Evolutionary conservation across 2,113 vertebrate genomes (phyloP).

Genomic region (Xiphophorus maculatus): DNA sequence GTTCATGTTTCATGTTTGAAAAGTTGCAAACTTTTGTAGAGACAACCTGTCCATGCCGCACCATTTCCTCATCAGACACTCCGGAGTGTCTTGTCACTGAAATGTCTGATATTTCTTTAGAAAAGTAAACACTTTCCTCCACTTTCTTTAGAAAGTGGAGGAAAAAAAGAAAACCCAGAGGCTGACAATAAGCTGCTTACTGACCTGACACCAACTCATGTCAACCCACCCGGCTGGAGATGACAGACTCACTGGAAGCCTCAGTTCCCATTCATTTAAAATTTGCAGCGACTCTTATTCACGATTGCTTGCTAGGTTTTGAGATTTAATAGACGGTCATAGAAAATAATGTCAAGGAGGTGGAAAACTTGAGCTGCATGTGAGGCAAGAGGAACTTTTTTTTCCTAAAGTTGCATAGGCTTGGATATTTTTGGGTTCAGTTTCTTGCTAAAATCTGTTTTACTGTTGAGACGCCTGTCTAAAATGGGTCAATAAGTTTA

Average conservation of each 20-base stretch:
- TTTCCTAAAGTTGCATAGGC: not conserved
- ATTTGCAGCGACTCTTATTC: not conserved
- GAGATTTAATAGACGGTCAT: not conserved
- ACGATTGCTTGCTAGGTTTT: not conserved
- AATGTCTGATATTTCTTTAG: not conserved
- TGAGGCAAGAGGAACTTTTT: not conserved
- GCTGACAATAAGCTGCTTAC: not conserved
- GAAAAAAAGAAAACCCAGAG: not conserved
- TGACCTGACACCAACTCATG: conserved; percentile 1
- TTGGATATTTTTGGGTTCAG: not conserved
- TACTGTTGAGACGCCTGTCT: not conserved
- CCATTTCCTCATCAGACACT: not conserved
- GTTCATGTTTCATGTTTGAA: not conserved
- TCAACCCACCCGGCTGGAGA: conserved; percentile 1
- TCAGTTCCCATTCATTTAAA: not conserved
- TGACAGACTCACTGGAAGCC: not conserved
- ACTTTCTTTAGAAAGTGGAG: not conserved
- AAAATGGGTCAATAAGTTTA: not conserved
- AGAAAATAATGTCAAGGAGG: not conserved
- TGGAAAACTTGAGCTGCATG: not conserved
- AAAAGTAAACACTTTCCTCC: not conserved
- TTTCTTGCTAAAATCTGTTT: not conserved
- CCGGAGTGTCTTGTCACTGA: not conserved
- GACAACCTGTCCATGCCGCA: not conserved
- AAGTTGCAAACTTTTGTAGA: not conserved